These are phyloP conservation scores for Ferrisia virgata DNA, from an alignment of 2,888 invertebrate species.

Conservation along the genomic window DNA sequence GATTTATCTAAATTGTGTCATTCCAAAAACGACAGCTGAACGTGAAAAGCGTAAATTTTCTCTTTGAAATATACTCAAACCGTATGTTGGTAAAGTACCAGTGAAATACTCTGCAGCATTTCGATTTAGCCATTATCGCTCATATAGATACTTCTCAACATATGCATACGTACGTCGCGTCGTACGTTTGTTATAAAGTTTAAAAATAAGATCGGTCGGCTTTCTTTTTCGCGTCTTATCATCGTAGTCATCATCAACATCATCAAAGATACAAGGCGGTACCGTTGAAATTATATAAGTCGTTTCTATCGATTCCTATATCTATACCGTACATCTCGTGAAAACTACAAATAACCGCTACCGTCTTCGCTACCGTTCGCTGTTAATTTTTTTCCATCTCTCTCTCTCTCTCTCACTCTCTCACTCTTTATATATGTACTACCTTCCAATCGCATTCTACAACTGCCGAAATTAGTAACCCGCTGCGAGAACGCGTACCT, in stretches of 20 bases:
- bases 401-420: too few relatives aligned
- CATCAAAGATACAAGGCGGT: slow-evolving; percentile 7
- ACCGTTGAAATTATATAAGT: slow-evolving; percentile 22
- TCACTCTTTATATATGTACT: too few relatives aligned
- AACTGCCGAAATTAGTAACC: slow-evolving; percentile 25
- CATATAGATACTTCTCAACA: too few relatives aligned
- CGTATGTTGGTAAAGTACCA: neutral
- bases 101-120: neutral
- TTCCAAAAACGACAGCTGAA: neutral
- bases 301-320: slow-evolving; percentile 5
- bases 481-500: neutral
- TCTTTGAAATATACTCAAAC: neutral
- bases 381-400: neutral
- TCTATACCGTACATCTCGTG: slow-evolving; percentile 1
- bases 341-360: slow-evolving; percentile 31
- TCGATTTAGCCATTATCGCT: slow-evolving; percentile 6
- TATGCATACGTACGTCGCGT: neutral
- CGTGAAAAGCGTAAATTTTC: slow-evolving; percentile 11
- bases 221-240: slow-evolving; percentile 31
- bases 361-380: slow-evolving; percentile 21
- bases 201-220: slow-evolving; percentile 2
- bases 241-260: neutral
- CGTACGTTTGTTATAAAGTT: neutral
- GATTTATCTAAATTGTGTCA: slow-evolving; percentile 30
- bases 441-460: slow-evolving; percentile 3